Evolutionary conservation across 2,797 vertebrate species (phyloP).

Genomic region (Jordanella pulchra): DNA sequence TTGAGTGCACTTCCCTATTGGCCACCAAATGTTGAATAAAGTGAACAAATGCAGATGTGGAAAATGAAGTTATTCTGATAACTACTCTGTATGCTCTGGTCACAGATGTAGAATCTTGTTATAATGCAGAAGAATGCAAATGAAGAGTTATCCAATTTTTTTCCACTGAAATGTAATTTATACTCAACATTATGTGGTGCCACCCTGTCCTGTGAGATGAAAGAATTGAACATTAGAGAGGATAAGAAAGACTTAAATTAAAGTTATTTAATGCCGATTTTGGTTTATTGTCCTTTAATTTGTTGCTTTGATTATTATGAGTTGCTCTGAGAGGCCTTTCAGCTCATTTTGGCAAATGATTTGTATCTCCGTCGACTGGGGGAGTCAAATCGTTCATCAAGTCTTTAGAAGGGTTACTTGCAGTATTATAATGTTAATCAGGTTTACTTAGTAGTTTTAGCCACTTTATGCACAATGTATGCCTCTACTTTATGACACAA

Average conservation of each 20-base stretch:
- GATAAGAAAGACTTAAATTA: background rate
- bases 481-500: too few relatives aligned
- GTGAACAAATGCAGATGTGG: constrained; percentile 43
- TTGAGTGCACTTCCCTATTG: constrained; percentile 36
- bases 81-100: constrained; percentile 10
- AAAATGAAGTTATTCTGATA: constrained; percentile 9
- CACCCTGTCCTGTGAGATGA: background rate
- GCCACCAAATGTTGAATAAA: constrained; percentile 23
- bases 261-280: background rate
- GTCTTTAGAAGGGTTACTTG: too few relatives aligned
- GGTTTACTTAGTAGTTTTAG: too few relatives aligned
- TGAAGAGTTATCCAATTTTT: background rate
- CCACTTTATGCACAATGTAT: too few relatives aligned
- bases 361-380: too few relatives aligned
- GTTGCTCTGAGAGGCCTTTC: too few relatives aligned
- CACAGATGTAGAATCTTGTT: background rate
- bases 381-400: too few relatives aligned
- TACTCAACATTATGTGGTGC: background rate
- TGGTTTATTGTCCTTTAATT: background rate
- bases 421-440: too few relatives aligned
- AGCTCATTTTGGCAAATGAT: too few relatives aligned
- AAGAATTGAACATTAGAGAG: background rate
- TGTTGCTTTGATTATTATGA: too few relatives aligned
- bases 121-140: background rate
- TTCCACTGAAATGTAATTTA: background rate